Base-by-base conservation (phyloP, 2,797 vertebrate genomes). In the Nannoperca australis region DNA sequence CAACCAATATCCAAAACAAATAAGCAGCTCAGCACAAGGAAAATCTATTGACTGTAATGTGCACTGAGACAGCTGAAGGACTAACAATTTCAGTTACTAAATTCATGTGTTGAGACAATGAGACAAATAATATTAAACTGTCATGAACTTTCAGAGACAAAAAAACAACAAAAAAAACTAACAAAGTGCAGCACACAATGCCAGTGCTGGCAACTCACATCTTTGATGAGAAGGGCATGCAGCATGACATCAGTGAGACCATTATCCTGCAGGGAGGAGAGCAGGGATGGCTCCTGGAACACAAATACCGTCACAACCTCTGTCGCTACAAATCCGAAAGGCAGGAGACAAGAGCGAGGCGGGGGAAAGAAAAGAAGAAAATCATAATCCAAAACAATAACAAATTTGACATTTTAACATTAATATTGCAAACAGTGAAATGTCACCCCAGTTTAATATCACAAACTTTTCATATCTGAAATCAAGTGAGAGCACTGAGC, bases 221-320 rank as follows among this genome's bases (percentile, higher is more conserved):
- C 98, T 95, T 99, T 99, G 93, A 99, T 99, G 88, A 99, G 97
- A 81, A 99, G 95, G 14, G 98, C 97, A 81, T 99, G 97, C 67
- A 99, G 94, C 98, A 99, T 99, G 88, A 99, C 98, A 83, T 98
- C 97, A 34, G 98, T 99, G 49, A 99, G 96, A 64, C 98, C 98
- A 85, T 99, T 99, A 93, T 99, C 98, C 95, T 99, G 98, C 87
- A 99, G 93, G 71, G 98, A 99, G 80, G 98, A 99, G 18, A 99
- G 96, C 74, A 99, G 93, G 51, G 97, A 99, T 72, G 98, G 98
- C 95, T 99, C 98, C 96, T 99, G 98, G 96, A 99, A 99, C 93
- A 99, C 98, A 94, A 99, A 99, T 81, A 99, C 98, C 4, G 98
- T 99, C 93, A 99, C 98, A 91, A 99, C 98, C 94, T 99, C 98